Conservation (phyloP, 2,113 vertebrate species). For the Apteryx owenii region DNA sequence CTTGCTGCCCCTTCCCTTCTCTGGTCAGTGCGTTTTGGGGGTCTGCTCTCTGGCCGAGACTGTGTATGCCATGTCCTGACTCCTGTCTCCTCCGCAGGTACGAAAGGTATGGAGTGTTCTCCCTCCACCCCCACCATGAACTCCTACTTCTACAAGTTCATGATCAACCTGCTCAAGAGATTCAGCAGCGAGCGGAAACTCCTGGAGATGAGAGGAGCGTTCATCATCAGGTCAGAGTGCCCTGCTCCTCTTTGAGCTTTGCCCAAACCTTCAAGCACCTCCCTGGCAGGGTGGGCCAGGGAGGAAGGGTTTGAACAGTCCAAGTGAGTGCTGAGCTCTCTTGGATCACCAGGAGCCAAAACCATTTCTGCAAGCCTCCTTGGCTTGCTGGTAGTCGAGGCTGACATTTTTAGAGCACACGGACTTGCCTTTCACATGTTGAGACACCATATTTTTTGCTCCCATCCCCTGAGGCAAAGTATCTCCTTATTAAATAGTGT, state of each 20-base stretch:
- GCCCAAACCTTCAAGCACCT: accelerated
- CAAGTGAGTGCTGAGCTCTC: accelerated
- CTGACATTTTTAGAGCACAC: not conserved
- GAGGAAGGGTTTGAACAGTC: not conserved
- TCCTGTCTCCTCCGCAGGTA: slow-evolving; percentile 52
- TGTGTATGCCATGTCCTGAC: not conserved
- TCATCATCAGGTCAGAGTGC: slow-evolving; percentile 90
- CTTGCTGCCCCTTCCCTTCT: accelerated
- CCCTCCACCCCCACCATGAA: slow-evolving; percentile 99
- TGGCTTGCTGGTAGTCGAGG: accelerated
- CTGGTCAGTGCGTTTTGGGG: not conserved
- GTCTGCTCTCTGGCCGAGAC: not conserved
- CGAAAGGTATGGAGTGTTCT: slow-evolving; percentile 86
- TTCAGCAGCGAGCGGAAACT: slow-evolving; percentile 95
- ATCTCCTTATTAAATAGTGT: not conserved
- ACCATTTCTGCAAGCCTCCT: not conserved
- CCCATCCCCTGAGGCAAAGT: not conserved
- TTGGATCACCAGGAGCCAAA: not conserved
- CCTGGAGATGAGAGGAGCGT: slow-evolving; percentile 91
- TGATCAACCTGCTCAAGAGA: slow-evolving; percentile 96
- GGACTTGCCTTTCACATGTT: not conserved
- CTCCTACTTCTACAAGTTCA: slow-evolving; percentile 98
- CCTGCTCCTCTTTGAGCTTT: not conserved
- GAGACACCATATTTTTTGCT: not conserved
- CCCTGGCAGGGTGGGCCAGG: accelerated